Evolutionary conservation across 2,113 vertebrate genomes (phyloP).

Genomic region (Sus scrofa): T2T-Sscrofa CM000817.6:143851501-143852000

Average conservation of each 20-base stretch:
- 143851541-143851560: not conserved
- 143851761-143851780: not conserved
- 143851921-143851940: not conserved
- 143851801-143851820: not conserved
- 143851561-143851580: not conserved
- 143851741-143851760: not conserved
- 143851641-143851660: not conserved
- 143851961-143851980: not conserved
- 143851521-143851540: not conserved
- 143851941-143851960: not conserved
- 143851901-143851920: not conserved
- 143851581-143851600: not conserved
- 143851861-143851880: not conserved
- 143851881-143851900: not conserved
- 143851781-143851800: not conserved
- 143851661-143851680: not conserved
- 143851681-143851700: not conserved
- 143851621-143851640: not conserved
- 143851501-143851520: not conserved
- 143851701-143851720: not conserved
- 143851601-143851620: not conserved
- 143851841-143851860: not conserved
- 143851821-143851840: not conserved
- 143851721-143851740: not conserved
- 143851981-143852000: too few relatives aligned